Conservation (phyloP, 2,113 vertebrate species). For the Pterocles burchelli region DNA sequence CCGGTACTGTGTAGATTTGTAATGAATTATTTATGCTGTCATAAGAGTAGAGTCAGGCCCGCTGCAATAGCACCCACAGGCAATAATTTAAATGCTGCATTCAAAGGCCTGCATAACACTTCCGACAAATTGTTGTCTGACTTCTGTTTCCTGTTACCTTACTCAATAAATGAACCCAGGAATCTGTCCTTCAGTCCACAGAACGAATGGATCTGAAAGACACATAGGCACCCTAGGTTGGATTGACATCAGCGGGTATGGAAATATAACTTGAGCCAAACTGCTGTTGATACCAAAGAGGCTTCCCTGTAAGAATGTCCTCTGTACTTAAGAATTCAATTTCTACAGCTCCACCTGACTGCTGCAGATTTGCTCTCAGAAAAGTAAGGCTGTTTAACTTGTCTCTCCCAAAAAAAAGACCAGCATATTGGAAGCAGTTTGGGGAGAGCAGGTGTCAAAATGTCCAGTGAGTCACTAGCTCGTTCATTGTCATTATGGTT, state of each 20-base stretch:
- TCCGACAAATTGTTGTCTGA: background rate
- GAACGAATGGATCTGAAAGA: background rate
- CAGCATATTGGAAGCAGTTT: accelerated
- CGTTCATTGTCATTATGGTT: background rate
- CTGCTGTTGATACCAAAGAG: background rate
- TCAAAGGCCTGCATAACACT: background rate
- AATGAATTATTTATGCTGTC: background rate
- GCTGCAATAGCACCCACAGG: background rate
- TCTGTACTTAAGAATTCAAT: background rate
- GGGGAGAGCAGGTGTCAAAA: background rate
- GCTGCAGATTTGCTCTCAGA: background rate
- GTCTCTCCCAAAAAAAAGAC: background rate
- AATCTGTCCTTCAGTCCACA: background rate
- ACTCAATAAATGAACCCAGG: background rate
- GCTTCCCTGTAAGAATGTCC: background rate
- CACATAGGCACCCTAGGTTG: background rate
- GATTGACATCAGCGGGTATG: background rate
- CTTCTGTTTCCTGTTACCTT: background rate
- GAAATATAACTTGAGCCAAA: background rate
- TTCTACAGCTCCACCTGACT: background rate
- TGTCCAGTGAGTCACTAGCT: background rate
- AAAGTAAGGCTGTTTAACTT: background rate
- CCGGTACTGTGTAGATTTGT: background rate
- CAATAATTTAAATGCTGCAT: background rate
- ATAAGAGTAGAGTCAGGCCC: background rate